A percentile compares a stretch with the other conserved stretches of the same genome.
Evolutionary conservation across 2,888 invertebrate species (phyloP).

Genomic region (Aspidapion aeneum): DNA sequence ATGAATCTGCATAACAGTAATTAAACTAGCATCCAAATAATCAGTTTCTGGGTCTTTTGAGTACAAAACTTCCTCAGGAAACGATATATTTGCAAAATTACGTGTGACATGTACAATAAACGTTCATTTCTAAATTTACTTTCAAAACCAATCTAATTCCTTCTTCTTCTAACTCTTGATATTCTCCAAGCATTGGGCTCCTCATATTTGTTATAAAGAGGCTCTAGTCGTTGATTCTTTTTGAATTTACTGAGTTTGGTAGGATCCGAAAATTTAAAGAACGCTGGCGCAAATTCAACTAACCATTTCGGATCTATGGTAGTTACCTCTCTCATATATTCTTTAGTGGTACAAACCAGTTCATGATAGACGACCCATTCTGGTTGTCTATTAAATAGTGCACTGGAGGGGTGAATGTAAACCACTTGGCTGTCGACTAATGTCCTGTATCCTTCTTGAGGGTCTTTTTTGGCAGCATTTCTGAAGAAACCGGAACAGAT

Average conservation of each 20-base stretch:
- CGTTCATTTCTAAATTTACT: too few species aligned
- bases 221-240: constrained; percentile 97
- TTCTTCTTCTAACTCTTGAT: constrained; percentile 82
- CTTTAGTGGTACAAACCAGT: constrained; percentile 96
- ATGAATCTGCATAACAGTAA: constrained; percentile 99
- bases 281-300: constrained; percentile 98
- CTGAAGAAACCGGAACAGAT: constrained; percentile 98
- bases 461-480: constrained; percentile 98
- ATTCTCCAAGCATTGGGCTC: constrained; percentile 99
- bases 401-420: constrained; percentile 98
- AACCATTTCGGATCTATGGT: constrained; percentile 98
- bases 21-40: constrained; percentile 95
- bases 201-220: constrained; percentile 97
- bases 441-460: constrained; percentile 96
- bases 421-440: constrained; percentile 97
- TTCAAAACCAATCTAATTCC: constrained; percentile 61
- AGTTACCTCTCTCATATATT: constrained; percentile 98
- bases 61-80: constrained; percentile 95
- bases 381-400: constrained; percentile 96
- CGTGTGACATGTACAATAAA: too few species aligned
- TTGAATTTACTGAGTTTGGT: constrained; percentile 98
- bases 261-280: constrained; percentile 98
- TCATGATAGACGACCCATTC: constrained; percentile 99
- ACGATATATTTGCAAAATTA: too few species aligned
- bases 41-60: constrained; percentile 99